phyloP scores from a whole-genome alignment of 2,888 invertebrate genomes.

The Aporophyla nigra region DNA sequence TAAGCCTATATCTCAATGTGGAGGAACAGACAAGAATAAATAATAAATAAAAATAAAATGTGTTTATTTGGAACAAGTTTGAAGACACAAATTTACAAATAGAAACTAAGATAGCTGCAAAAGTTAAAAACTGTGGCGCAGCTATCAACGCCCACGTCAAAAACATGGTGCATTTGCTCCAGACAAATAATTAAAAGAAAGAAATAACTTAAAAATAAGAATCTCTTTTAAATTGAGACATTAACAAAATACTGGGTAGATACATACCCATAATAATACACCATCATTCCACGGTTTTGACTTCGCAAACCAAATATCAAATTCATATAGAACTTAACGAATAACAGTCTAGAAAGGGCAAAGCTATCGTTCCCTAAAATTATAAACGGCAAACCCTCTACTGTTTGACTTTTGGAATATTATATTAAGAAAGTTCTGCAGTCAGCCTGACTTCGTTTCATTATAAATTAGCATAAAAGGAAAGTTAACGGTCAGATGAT shows the following conservation, averaged over 20 bases:
- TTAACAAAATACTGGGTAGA: not conserved
- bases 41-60: no score
- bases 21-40: not conserved
- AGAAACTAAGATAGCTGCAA: no score
- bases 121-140: no score
- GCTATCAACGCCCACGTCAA: no score
- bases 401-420: constrained; percentile 79
- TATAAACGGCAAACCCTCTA: constrained; percentile 72
- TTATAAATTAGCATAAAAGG: constrained; percentile 78
- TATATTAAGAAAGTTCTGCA: constrained; percentile 81
- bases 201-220: no score
- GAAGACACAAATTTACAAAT: no score
- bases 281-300: constrained; percentile 13
- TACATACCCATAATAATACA: constrained; percentile 4
- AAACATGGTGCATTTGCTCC: no score
- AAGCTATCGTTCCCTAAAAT: constrained; percentile 71
- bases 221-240: not conserved
- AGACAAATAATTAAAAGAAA: no score
- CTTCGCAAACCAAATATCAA: constrained; percentile 52
- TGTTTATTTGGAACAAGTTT: no score
- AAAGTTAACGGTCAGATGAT: constrained; percentile 77
- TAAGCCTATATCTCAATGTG: not conserved
- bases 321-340: constrained; percentile 56
- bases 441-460: constrained; percentile 70
- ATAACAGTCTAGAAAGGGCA: constrained; percentile 61